A percentile compares a stretch with the other conserved stretches of the same genome.
phyloP scores from a whole-genome alignment of 2,888 invertebrate genomes.

The Dryococelus australis region DNA sequence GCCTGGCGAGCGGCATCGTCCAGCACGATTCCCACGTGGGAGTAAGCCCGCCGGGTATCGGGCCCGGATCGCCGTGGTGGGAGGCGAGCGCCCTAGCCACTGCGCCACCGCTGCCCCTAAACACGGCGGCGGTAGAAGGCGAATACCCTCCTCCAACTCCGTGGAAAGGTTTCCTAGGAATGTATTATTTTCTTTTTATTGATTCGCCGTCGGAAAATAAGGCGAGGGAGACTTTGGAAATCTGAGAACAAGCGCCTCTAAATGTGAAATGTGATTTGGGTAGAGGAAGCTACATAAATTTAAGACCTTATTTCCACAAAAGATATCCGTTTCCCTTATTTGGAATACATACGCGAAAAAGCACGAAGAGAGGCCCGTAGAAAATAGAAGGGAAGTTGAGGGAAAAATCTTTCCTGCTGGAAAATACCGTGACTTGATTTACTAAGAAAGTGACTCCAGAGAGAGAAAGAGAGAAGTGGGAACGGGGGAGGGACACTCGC shows the following conservation, averaged over 20 bases:
- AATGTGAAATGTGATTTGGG: not conserved
- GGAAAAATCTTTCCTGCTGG: not conserved
- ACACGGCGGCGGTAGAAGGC: no score
- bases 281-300: not conserved
- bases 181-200: not conserved
- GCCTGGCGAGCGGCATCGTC: no score
- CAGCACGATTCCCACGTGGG: no score
- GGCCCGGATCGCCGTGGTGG: no score
- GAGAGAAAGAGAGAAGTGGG: not conserved
- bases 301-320: not conserved
- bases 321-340: not conserved
- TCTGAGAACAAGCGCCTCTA: not conserved
- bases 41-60: no score
- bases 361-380: not conserved
- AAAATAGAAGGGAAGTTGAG: not conserved
- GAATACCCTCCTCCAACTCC: no score
- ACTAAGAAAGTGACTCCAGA: not conserved
- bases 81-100: no score
- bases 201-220: not conserved
- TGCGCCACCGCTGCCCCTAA: no score
- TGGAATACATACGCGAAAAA: not conserved
- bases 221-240: not conserved
- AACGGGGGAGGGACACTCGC: not conserved
- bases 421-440: not conserved
- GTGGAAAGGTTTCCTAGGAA: not conserved